Percentiles rank a stretch among this genome's conserved stretches.
phyloP scores from a whole-genome alignment of 2,113 vertebrate genomes.

The Myrmecobius fasciatus region DNA sequence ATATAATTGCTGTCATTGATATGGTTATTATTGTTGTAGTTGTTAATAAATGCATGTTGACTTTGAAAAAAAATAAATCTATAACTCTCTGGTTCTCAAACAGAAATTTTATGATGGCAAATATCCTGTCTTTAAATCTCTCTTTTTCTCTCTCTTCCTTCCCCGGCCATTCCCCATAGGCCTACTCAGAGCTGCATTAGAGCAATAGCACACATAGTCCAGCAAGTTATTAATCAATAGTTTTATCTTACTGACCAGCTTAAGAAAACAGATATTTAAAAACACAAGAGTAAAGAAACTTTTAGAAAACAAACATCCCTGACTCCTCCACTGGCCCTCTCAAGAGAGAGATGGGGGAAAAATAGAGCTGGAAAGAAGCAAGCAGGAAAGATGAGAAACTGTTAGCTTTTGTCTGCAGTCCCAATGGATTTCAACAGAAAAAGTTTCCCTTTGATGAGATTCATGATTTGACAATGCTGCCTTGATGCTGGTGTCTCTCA shows the following conservation, averaged over 20 bases:
- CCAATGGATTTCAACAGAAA: neutral
- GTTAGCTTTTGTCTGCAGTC: neutral
- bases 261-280: neutral
- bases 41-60: no score
- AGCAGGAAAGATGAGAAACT: neutral
- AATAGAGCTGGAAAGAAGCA: neutral
- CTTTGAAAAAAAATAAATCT: neutral
- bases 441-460: neutral
- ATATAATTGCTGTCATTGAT: no score
- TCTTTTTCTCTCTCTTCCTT: neutral
- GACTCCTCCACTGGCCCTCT: neutral
- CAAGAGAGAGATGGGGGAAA: neutral
- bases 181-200: neutral
- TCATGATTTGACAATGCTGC: neutral
- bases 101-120: neutral
- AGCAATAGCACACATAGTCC: neutral
- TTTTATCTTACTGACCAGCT: neutral
- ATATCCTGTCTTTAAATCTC: neutral
- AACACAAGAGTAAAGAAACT: neutral
- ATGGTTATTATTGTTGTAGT: no score
- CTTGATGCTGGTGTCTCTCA: no score
- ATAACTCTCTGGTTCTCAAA: neutral
- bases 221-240: neutral
- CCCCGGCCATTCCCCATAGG: neutral
- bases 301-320: neutral